Evolutionary conservation across 2,797 vertebrate genomes (phyloP), one percentile per base, ranked within the genome.

Genomic region (Microctenopoma lineatum): DNA sequence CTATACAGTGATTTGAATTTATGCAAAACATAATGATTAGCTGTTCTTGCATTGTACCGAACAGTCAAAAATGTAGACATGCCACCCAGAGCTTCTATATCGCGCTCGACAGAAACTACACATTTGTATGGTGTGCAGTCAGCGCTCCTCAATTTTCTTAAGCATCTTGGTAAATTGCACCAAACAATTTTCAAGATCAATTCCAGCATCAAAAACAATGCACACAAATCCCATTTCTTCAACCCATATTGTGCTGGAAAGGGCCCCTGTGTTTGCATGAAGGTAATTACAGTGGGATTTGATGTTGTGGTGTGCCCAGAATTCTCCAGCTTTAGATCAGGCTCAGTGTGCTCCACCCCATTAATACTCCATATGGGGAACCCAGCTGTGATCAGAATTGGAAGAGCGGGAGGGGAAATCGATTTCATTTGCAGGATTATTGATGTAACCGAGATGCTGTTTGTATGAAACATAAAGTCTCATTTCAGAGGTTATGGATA

Each of bases 391-490:
- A 93, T 94, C 92, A 91, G 90, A 93, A 94, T 94, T 93, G 93
- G 89, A 93, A 91, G 89, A 92, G 91, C 91, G 84, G 89, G 93
- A 93, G 92, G 91, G 90, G 93, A 92, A 95, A 95, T 94, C 93
- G 92, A 95, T 95, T 94, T 94, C 93, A 94, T 94, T 94, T 94
- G 93, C 92, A 86, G 93, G 93, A 94, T 94, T 94, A 94, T 94
- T 93, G 92, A 93, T 92, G 93, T 90, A 90, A 92, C 91, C 86
- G 83, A 92, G 90, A 92, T 93, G 92, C 90, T 70, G 89, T 90
- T 91, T 90, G 90, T 94, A 91, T 93, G 90, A 94, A 94, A 94
- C 93, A 93, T 93, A 94, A 93, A 93, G 92, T 92, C 93, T 94
- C 91, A 94, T 94, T 93, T 94, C 91, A 89, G 89, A 92, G 92